phyloP scores from a whole-genome alignment of 64 coral and sea anemone species.

The Montipora efflorescens region DNA sequence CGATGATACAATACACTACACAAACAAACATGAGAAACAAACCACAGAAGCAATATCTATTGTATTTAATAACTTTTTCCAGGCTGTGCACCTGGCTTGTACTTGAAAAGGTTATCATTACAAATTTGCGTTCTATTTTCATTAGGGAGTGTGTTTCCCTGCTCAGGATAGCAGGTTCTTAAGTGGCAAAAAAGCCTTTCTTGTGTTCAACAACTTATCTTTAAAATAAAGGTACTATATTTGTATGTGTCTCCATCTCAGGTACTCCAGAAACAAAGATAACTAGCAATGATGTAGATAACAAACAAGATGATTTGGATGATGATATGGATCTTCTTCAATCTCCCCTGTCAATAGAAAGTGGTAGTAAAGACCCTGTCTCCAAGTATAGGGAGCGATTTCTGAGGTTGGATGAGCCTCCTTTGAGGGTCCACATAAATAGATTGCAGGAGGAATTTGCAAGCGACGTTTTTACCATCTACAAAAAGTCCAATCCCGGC shows the following conservation, averaged over 20 bases:
- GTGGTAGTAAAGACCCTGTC: not conserved
- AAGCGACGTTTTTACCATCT: constrained; percentile 39
- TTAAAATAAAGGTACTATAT: too few relatives aligned
- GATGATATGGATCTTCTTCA: constrained; percentile 20
- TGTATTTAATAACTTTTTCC: too few relatives aligned
- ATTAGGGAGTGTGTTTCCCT: too few relatives aligned
- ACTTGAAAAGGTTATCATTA: too few relatives aligned
- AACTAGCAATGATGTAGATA: not conserved
- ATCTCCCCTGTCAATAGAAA: not conserved
- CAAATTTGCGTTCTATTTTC: too few relatives aligned
- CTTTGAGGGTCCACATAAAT: constrained; percentile 29
- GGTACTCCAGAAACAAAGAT: not conserved
- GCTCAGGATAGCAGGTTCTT: too few relatives aligned
- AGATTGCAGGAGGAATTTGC: constrained; percentile 44
- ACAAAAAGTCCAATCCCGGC: constrained; percentile 32
- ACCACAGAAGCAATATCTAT: too few relatives aligned
- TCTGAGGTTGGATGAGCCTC: not conserved
- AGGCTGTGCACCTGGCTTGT: too few relatives aligned
- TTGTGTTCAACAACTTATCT: too few relatives aligned
- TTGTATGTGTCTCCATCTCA: not conserved
- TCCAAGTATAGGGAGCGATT: not conserved
- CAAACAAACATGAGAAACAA: too few relatives aligned
- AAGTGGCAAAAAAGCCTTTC: too few relatives aligned
- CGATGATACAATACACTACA: too few relatives aligned
- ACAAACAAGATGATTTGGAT: not conserved